phyloP scores from a whole-genome alignment of 1,140 invertebrate genomes.

The Drosophila gunungcola region DNA sequence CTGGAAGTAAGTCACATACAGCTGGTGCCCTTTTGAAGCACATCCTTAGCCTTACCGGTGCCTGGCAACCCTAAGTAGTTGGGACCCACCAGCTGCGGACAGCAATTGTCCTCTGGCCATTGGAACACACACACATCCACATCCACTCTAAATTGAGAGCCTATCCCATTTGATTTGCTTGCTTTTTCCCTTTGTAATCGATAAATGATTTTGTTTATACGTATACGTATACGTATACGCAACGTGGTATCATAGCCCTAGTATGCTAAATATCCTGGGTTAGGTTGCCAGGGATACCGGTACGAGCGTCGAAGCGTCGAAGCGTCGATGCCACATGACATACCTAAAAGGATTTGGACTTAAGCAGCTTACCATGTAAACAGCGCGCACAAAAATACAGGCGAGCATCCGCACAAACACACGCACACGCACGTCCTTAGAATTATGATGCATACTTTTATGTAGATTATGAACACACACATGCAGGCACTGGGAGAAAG shows the following conservation, averaged over 20 bases:
- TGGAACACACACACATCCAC: conserved; percentile 9
- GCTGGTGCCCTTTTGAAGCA: not conserved
- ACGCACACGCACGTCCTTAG: conserved; percentile 6
- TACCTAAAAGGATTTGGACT: conserved; percentile 78
- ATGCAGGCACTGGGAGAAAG: conserved; percentile 24
- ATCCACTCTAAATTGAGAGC: conserved; percentile 17
- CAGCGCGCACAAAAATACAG: conserved; percentile 46
- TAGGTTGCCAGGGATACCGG: conserved; percentile 59
- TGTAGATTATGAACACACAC: conserved; percentile 64
- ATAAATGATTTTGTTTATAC: conserved; percentile 81
- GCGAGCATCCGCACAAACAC: conserved; percentile 8
- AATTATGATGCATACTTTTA: conserved; percentile 74
- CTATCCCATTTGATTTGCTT: conserved; percentile 58
- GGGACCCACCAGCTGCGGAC: conserved; percentile 19
- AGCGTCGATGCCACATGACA: conserved; percentile 69
- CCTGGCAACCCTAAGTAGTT: conserved; percentile 30
- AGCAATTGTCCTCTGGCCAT: conserved; percentile 30
- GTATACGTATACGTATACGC: conserved; percentile 31
- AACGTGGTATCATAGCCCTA: not conserved
- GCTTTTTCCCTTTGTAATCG: conserved; percentile 57
- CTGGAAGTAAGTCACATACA: not conserved
- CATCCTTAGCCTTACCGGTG: conserved; percentile 9
- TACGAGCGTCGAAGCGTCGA: not conserved
- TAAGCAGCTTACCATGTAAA: conserved; percentile 78
- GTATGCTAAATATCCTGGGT: conserved; percentile 70